These are phyloP conservation scores for Athalia circularis DNA, from an alignment of 2,888 invertebrate species.

Conservation along the genomic window DNA sequence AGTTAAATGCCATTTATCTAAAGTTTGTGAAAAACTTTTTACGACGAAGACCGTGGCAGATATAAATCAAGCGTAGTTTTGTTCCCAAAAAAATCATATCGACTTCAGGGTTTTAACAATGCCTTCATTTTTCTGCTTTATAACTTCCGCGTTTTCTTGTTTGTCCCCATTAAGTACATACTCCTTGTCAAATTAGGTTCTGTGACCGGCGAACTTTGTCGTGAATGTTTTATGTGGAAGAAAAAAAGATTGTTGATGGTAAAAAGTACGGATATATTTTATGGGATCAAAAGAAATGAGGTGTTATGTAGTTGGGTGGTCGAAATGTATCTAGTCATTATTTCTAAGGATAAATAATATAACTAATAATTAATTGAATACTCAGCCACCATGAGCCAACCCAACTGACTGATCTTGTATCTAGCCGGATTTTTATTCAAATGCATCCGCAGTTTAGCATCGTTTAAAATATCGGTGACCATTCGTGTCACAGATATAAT, in stretches of 20 bases:
- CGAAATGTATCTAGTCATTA: slow-evolving; percentile 72
- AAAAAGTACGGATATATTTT: slow-evolving; percentile 61
- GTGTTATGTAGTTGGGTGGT: slow-evolving; percentile 65
- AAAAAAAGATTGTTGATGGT: too few relatives aligned
- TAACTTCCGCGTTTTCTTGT: too few relatives aligned
- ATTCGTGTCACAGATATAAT: slow-evolving; percentile 51
- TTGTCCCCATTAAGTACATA: too few relatives aligned
- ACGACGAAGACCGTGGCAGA: too few relatives aligned
- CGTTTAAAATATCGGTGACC: slow-evolving; percentile 53
- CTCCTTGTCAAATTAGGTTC: too few relatives aligned
- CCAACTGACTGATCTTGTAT: slow-evolving; percentile 63
- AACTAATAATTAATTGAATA: slow-evolving; percentile 55
- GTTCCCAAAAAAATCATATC: too few relatives aligned
- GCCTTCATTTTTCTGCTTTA: too few relatives aligned
- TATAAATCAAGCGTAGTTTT: too few relatives aligned
- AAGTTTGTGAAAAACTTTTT: too few relatives aligned
- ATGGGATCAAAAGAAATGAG: slow-evolving; percentile 69
- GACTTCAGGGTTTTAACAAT: too few relatives aligned
- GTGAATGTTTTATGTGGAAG: not conserved
- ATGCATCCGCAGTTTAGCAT: slow-evolving; percentile 56
- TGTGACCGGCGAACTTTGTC: not conserved
- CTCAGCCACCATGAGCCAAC: slow-evolving; percentile 67
- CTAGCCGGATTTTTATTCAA: slow-evolving; percentile 57
- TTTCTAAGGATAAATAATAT: slow-evolving; percentile 59
- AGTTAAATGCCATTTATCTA: too few relatives aligned